These are phyloP conservation scores for Chromoteleia sp. DNA, from an alignment of 2,888 invertebrate species.

Conservation along the genomic window DNA sequence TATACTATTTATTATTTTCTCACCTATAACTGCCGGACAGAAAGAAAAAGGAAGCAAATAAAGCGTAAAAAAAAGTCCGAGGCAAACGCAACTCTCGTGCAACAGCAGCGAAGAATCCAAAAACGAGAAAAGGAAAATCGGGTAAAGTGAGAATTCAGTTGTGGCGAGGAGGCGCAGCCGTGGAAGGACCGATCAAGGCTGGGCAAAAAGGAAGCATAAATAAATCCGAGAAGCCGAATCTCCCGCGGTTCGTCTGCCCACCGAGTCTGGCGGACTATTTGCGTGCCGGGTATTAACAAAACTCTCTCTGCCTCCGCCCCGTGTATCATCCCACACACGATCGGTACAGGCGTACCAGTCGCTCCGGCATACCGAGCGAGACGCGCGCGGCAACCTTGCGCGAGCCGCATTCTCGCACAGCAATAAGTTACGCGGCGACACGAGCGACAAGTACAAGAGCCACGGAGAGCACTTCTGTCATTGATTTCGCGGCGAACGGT, in stretches of 20 bases:
- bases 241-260: constrained; percentile 67
- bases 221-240: constrained; percentile 68
- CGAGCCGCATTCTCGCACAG: constrained; percentile 65
- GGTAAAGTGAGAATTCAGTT: constrained; percentile 29
- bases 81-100: no score
- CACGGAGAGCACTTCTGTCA: constrained; percentile 63
- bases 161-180: constrained; percentile 5
- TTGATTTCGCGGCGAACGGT: constrained; percentile 69
- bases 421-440: constrained; percentile 66
- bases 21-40: no score
- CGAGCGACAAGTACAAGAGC: constrained; percentile 55
- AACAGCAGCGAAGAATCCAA: constrained; percentile 20
- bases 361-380: constrained; percentile 38
- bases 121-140: constrained; percentile 23
- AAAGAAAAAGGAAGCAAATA: background rate
- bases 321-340: constrained; percentile 71
- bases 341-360: constrained; percentile 64
- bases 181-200: constrained; percentile 66
- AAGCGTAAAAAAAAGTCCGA: no score
- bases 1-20: no score
- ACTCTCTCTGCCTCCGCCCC: constrained; percentile 66
- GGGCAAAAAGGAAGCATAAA: constrained; percentile 68
- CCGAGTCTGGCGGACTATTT: constrained; percentile 71
- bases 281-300: constrained; percentile 71
- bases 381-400: constrained; percentile 62